Evolutionary conservation across 2,888 invertebrate genomes (phyloP).

Genomic region (Diloba caeruleocephala): DNA sequence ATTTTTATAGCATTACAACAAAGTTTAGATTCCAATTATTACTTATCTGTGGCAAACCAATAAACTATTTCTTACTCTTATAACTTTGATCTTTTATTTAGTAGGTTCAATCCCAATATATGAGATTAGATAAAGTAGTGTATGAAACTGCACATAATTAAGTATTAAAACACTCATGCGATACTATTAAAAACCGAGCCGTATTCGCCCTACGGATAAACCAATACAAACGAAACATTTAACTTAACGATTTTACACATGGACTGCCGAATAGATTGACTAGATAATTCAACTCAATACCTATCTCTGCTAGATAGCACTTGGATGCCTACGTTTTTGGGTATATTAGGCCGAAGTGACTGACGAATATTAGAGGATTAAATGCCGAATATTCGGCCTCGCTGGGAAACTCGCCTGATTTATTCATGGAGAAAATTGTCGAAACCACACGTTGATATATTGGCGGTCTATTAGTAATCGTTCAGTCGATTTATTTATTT

Average conservation of each 20-base stretch:
- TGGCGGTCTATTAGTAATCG: conserved; percentile 43
- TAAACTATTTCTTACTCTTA: too few species aligned
- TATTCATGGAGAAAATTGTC: conserved; percentile 56
- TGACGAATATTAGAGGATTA: conserved; percentile 51
- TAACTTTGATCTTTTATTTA: too few species aligned
- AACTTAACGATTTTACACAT: conserved; percentile 3
- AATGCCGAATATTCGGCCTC: conserved; percentile 32
- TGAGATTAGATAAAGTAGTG: too few species aligned
- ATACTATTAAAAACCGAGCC: too few species aligned
- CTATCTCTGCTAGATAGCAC: conserved; percentile 22
- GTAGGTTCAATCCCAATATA: too few species aligned
- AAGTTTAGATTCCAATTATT: too few species aligned
- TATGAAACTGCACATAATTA: too few species aligned
- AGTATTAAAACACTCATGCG: too few species aligned
- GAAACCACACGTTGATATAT: conserved; percentile 48
- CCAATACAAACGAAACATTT: background rate
- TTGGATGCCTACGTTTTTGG: conserved; percentile 24
- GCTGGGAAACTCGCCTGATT: conserved; percentile 29
- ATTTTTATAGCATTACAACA: too few species aligned
- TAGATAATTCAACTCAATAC: conserved; percentile 23
- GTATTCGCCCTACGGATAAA: too few species aligned
- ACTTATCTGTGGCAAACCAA: too few species aligned
- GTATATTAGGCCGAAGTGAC: conserved; percentile 16
- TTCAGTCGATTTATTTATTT: conserved; percentile 37
- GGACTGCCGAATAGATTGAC: conserved; percentile 20